Conservation (phyloP, 2,888 invertebrate genomes). For the Xestia ashworthii region DNA sequence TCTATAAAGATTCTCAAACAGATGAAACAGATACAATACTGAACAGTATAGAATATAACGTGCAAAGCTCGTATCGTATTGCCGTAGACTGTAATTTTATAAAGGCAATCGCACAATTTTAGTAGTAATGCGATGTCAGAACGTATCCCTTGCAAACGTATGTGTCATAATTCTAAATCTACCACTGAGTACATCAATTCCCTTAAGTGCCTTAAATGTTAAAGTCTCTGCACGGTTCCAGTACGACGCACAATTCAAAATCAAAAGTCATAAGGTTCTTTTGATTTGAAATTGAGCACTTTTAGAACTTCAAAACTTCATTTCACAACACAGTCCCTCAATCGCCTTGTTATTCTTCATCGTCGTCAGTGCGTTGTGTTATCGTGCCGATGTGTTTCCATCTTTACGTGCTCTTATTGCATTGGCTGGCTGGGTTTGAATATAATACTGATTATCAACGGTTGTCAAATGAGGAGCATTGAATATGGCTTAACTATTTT, state of each 20-base stretch:
- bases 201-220: no score
- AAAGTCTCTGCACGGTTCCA: not conserved
- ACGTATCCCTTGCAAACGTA: not conserved
- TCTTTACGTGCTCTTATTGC: no score
- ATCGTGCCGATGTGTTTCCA: not conserved
- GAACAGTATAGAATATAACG: not conserved
- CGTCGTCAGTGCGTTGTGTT: not conserved
- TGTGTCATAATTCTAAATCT: not conserved
- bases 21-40: slow-evolving; percentile 12
- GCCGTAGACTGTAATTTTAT: not conserved
- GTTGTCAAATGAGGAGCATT: slow-evolving; percentile 4
- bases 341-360: not conserved
- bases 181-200: no score
- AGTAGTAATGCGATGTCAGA: no score
- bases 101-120: not conserved
- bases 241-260: not conserved
- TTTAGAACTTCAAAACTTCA: not conserved
- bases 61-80: not conserved
- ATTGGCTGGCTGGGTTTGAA: not conserved
- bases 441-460: not conserved
- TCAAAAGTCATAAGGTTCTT: not conserved
- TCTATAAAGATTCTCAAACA: slow-evolving; percentile 9
- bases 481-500: not conserved
- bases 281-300: not conserved
- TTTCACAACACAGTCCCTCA: not conserved